Base-by-base conservation (phyloP, 1,140 invertebrate genomes). In the Drosophila parvula region DNA sequence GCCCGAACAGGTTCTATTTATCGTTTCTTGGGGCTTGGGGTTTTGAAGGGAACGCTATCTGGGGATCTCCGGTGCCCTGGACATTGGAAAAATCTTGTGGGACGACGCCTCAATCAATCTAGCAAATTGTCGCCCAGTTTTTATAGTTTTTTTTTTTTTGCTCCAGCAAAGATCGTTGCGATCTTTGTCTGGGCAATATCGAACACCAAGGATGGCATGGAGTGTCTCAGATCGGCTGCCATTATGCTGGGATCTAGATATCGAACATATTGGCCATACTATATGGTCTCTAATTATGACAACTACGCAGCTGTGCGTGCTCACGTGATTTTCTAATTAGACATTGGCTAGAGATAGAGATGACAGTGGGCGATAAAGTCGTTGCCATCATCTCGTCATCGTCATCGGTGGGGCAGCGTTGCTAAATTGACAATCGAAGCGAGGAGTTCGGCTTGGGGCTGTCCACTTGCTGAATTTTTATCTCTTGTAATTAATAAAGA, bases 291-390 rank as follows among this genome's bases (percentile, higher is more conserved):
- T 89, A 89, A 89, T 89, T 89, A 89, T 89, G 84, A 89, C 85
- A 89, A 89, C 85, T 89, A 89, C 80, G 78, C 81, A 81, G 80
- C 70, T 89, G 79, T 88, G 83, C 83, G 85, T 89, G 84, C 84
- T 89, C 84, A 89, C 85, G 78, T 89, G 85, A 71, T 89, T 89
- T 89, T 89, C 85, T 89, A 89, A 89, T 89, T 89, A 89, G 84
- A 65, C 84, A 64, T 51, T 69, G 34, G 9, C 22, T 45, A 45
- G 11, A 27, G n/a, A 55, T 44, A 68, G 45, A 81, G 89, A 90
- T 89, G 83, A 89, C 89, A 90, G 88, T 90, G 77, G 74, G 56
- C 88, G 89, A 90, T 90, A 90, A 90, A 88, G 82, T 71, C 80
- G 81, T 80, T 62, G 84, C 84, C 83, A 83, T 56, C 70, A 64